A percentile compares a stretch with the other conserved stretches of the same genome.
Evolutionary conservation across 2,888 invertebrate genomes (phyloP).

Genomic region (Lumbricus terrestris): DNA sequence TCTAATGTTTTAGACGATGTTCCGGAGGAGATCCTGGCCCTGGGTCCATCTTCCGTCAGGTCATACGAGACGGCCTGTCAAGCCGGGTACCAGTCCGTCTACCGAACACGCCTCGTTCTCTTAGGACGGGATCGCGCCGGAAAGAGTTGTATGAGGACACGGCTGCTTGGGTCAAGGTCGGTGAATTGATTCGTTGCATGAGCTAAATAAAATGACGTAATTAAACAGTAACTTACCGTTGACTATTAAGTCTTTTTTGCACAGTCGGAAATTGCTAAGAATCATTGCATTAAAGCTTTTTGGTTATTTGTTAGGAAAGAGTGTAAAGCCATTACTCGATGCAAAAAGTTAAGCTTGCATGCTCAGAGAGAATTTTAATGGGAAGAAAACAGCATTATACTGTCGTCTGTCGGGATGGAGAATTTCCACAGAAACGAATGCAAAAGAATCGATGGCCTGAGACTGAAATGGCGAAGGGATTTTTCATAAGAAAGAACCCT

Average conservation of each 20-base stretch:
- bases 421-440: neutral
- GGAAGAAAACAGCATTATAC: neutral
- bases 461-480: no score
- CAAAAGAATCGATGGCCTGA: neutral
- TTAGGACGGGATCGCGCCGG: conserved; percentile 58
- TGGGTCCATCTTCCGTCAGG: conserved; percentile 56
- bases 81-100: conserved; percentile 55
- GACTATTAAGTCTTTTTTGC: neutral
- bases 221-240: neutral
- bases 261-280: neutral
- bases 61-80: conserved; percentile 57
- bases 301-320: neutral
- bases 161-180: conserved; percentile 54
- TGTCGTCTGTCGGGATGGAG: neutral
- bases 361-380: neutral
- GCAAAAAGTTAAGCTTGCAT: neutral
- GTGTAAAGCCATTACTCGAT: neutral
- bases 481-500: no score
- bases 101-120: conserved; percentile 56
- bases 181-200: neutral
- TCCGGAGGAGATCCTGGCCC: conserved; percentile 58
- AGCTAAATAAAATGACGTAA: neutral
- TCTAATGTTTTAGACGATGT: conserved; percentile 47
- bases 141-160: conserved; percentile 56
- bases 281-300: neutral